These are phyloP conservation scores for Bhutanitis thaidina DNA, from an alignment of 2,888 invertebrate species.

Conservation along the genomic window DNA sequence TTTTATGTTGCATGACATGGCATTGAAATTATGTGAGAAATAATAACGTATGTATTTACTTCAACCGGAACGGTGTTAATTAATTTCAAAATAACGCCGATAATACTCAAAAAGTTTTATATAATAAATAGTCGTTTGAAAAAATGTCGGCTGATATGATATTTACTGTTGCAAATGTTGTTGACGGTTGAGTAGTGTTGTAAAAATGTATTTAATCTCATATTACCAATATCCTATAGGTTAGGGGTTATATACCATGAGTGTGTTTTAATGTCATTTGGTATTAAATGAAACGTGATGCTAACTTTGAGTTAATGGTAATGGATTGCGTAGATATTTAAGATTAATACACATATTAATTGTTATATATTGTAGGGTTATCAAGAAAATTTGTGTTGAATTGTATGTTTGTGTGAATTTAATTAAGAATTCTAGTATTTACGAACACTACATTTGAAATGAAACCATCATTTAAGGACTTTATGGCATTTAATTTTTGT, in stretches of 20 bases:
- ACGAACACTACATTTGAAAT: too few relatives aligned
- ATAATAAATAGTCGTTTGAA: constrained; percentile 5
- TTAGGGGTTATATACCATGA: constrained; percentile 28
- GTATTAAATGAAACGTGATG: neutral
- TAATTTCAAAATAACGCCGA: neutral
- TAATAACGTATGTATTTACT: too few relatives aligned
- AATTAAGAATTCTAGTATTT: too few relatives aligned
- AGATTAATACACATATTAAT: constrained; percentile 5
- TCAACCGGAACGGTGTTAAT: too few relatives aligned
- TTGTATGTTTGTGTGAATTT: neutral
- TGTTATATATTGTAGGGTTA: constrained; percentile 5
- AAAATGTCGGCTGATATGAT: constrained; percentile 28
- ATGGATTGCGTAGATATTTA: constrained; percentile 14
- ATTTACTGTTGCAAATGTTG: constrained; percentile 54
- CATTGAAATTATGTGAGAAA: too few relatives aligned
- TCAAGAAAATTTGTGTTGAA: constrained; percentile 13
- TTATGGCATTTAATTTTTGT: too few relatives aligned
- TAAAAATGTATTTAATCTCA: constrained; percentile 66
- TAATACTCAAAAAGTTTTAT: neutral
- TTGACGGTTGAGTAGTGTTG: constrained; percentile 60
- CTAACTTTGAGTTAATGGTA: neutral
- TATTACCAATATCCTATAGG: constrained; percentile 48
- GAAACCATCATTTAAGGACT: too few relatives aligned
- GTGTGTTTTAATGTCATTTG: constrained; percentile 1
- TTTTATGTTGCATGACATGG: too few relatives aligned